Base-by-base conservation (phyloP, 2,797 vertebrate genomes). In the Aulostomus chinensis region DNA sequence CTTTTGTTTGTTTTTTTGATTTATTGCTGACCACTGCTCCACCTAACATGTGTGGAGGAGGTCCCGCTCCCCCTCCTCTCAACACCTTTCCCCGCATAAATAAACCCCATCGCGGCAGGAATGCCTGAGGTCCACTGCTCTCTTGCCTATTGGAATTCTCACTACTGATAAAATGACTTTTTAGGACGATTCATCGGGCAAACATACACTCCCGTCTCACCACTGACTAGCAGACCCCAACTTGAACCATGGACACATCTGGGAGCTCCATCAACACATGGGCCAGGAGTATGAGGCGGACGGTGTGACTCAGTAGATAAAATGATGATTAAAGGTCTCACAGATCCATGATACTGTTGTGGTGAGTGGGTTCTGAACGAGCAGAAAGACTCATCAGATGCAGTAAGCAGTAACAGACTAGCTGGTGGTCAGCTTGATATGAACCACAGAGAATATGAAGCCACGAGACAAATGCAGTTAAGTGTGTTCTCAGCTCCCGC, bases 1-100 rank as follows among this genome's bases (percentile, higher is more conserved):
- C 43, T 40, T 85, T 82, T 86, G 82, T 90, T 90, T 90, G 73
- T 71, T 78, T 89, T 87, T 87, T 89, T 87, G 70, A 87, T 89
- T 86, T 88, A 88, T 85, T 73, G 76, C 75, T 67, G 75, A 84
- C 64, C 76, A 65, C 49, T 66, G 75, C 80, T 70, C 81, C 77
- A 71, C 67, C 80, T 80, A 74, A 78, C 85, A 84, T 86, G 79
- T 87, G 86, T 8, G 26, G 62, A 66, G 68, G 67, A 71, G 71
- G 42, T 52, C 26, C 68, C 51, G 14, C 69, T 55, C 74, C 80
- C 72, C 73, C 77, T 72, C 63, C 81, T 84, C 64, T 86, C 82
- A 80, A 82, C 85, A 86, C 88, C 83, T 87, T 75, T 72, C 56
- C 54, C 68, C 85, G 85, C 61, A 87, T 86, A 91, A 89, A 91